Base-by-base conservation (phyloP, 1,140 invertebrate genomes). In the Diuraphis noxia region DNA sequence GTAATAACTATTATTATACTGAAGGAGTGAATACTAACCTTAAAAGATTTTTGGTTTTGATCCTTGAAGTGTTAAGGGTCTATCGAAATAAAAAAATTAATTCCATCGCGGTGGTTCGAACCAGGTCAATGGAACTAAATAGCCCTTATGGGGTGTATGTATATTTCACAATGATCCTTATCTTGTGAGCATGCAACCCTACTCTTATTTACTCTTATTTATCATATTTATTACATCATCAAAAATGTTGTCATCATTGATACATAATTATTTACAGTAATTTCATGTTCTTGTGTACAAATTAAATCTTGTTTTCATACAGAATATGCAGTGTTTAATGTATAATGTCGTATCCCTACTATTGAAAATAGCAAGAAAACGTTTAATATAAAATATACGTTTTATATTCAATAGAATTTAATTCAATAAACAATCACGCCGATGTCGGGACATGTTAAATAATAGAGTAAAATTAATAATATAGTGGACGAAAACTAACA, bases 381-480 rank as follows among this genome's bases (percentile, higher is more conserved):
- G 2, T 72, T n/a, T 6, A 72, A n/a, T 19, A n/a, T n/a, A 63
- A 72, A 72, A 72, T 13, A 72, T 72, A 72, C 30, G 13, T 72
- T 72, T 72, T 72, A 4, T 30, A 63, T 3, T 3, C 30, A 30
- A 30, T 63, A 9, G 4, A 72, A 72, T 72, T 72, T 72, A 72
- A 72, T n/a, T 72, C 30, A n/a, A 72, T 72, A 72, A 17, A 72
- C 56, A 72, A 72, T 72, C 23, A 72, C 56, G 13, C 30, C 23
- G 1, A 72, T 72, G 30, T 72, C n/a, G 34, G 10, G 13, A 13
- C 13, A 72, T 1, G 30, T n/a, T 63, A 63, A 63, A 63, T 72
- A 72, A 72, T 72, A n/a, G 30, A 72, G 56, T n/a, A n/a, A n/a
- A 72, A 72, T 72, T 72, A 72, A 72, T 72, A 72, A 72, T 72